Percentiles rank a stretch among this genome's conserved stretches.
Conservation (phyloP, 2,888 invertebrate species). For the Brachyopa scutellaris region DNA sequence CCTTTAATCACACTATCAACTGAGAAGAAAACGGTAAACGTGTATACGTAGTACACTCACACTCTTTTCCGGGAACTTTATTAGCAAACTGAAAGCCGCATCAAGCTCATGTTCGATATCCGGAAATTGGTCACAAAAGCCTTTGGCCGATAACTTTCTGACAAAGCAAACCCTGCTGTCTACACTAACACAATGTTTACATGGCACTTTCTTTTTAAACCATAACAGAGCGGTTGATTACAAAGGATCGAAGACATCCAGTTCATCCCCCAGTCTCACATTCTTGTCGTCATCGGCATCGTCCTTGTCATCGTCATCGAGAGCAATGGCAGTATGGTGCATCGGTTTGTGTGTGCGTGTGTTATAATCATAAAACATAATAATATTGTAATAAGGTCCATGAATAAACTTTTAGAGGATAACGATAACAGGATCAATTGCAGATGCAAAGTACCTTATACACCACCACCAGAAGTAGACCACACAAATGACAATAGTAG, state of each 20-base stretch:
- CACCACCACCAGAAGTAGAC: conserved; percentile 55
- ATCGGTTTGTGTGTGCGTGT: conserved; percentile 29
- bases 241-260: conserved; percentile 45
- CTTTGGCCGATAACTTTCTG: conserved; percentile 62
- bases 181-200: conserved; percentile 56
- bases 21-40: background rate
- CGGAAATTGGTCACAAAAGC: conserved; percentile 66
- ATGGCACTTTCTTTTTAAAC: conserved; percentile 59
- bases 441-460: conserved; percentile 57
- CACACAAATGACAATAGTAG: conserved; percentile 62
- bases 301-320: background rate
- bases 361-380: conserved; percentile 66
- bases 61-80: conserved; percentile 17
- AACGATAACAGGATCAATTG: conserved; percentile 72
- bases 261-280: background rate
- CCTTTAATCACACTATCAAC: conserved; percentile 44
- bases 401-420: conserved; percentile 68
- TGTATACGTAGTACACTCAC: background rate
- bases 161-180: conserved; percentile 40
- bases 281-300: conserved; percentile 19
- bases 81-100: conserved; percentile 37
- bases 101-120: conserved; percentile 51
- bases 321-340: background rate
- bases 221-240: conserved; percentile 46
- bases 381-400: conserved; percentile 71